Base-by-base conservation (phyloP, 1,140 invertebrate genomes). In the Drosophila nasuta region DNA sequence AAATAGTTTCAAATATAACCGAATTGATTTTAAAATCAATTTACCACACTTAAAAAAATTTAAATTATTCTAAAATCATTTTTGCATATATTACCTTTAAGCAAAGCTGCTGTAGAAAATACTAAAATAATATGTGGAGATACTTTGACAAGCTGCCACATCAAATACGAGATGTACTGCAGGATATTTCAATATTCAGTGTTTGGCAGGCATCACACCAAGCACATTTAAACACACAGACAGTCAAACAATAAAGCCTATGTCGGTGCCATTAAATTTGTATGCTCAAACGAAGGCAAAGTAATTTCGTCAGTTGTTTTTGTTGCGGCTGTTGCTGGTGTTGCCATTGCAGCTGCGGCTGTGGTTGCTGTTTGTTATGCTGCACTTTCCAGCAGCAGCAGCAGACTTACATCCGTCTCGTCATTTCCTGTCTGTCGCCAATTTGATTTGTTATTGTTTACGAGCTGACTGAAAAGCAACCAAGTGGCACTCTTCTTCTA, bases 401-500 rank as follows among this genome's bases (percentile, higher is more conserved):
- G 41, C 51, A 57, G 51, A 64, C 73, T 49, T 51, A 33, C 73
- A 63, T 75, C 72, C 72, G 66, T 43, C 66, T 76, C 54, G 45
- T 38, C 57, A 38, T 25, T 74, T 74, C 49, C 49, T 54, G 71
- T 71, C 68, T 75, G 60, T 46, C 60, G 68, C 54, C 68, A 72
- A 58, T 76, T 76, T 76, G 73, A 76, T 72, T 76, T 76, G 73
- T 72, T 71, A 76, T 72, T 76, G 73, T 71, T 72, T 76, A 64
- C 67, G 59, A 64, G 60, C 25, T 64, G 58, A 43, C 48, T 75
- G 5, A 13, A 20, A 25, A 49, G 28, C 1, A 3, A 30, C 48
- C 33, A 33, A 28, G n/a, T 43, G n/a, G 0, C 41, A 13, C 41
- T 43, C 41, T 7, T 13, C 41, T 43, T n/a, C 41, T 20, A 5